Conservation (phyloP, 2,888 invertebrate genomes). For the Scaptomyza polygonia region DNA sequence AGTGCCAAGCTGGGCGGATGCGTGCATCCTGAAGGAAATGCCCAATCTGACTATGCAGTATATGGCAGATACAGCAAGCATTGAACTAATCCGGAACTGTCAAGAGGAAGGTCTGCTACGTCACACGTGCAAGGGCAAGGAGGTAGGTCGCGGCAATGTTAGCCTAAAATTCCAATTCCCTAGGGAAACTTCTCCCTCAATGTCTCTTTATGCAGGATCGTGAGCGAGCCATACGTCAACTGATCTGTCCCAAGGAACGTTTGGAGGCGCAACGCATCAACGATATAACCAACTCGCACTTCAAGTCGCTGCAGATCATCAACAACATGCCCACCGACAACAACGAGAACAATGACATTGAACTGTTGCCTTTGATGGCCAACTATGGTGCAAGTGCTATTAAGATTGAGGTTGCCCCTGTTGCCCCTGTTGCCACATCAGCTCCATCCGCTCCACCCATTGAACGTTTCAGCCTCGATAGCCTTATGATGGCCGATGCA, state of each 20-base stretch:
- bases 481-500: constrained; percentile 83
- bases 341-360: constrained; percentile 84
- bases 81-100: constrained; percentile 90
- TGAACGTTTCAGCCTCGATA: constrained; percentile 78
- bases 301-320: constrained; percentile 83
- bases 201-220: constrained; percentile 75
- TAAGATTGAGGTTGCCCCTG: constrained; percentile 63
- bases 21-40: constrained; percentile 89
- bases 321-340: constrained; percentile 83
- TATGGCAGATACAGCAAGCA: constrained; percentile 90
- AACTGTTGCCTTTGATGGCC: constrained; percentile 69
- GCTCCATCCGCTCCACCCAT: constrained; percentile 14
- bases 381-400: constrained; percentile 44
- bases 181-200: background rate
- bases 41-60: constrained; percentile 90
- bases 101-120: constrained; percentile 90
- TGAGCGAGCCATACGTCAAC: constrained; percentile 74
- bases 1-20: constrained; percentile 92
- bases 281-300: constrained; percentile 82
- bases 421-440: constrained; percentile 25
- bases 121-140: constrained; percentile 90
- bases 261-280: constrained; percentile 82
- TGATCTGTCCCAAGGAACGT: constrained; percentile 82
- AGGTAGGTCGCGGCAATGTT: constrained; percentile 85
- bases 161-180: background rate